phyloP scores from a whole-genome alignment of 2,888 invertebrate genomes.

The Epinotia brunnichana region DNA sequence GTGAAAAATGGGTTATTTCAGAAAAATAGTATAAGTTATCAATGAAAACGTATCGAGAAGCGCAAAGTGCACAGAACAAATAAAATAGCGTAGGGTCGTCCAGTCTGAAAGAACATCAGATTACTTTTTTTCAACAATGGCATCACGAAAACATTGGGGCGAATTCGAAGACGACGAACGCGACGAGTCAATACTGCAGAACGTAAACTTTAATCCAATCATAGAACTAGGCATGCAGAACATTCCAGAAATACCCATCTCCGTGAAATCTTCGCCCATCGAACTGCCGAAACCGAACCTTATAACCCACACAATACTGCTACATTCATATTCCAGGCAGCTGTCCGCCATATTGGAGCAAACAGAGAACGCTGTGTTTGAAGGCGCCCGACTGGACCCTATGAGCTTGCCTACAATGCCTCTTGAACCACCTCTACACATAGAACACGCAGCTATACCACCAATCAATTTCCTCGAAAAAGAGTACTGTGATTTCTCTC shows the following conservation, averaged over 20 bases:
- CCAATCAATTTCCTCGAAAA: conserved; percentile 75
- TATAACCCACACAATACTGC: conserved; percentile 76
- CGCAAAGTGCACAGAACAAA: background rate
- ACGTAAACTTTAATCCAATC: conserved; percentile 79
- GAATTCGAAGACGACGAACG: conserved; percentile 70
- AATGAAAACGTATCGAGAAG: background rate
- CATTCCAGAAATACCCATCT: conserved; percentile 78
- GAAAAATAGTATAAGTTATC: background rate
- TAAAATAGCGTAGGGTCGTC: background rate
- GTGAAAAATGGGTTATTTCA: background rate
- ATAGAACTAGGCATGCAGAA: conserved; percentile 81
- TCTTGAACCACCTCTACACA: conserved; percentile 64
- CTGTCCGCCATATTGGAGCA: conserved; percentile 69
- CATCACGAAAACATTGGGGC: conserved; percentile 71
- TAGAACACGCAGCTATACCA: conserved; percentile 66
- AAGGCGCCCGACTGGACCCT: conserved; percentile 66
- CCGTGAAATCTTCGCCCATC: conserved; percentile 76
- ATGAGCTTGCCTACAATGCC: conserved; percentile 68
- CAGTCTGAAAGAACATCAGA: background rate
- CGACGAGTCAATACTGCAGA: conserved; percentile 70
- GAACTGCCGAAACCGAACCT: conserved; percentile 75
- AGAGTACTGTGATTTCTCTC: conserved; percentile 75
- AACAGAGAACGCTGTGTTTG: conserved; percentile 68
- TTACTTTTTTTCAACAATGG: conserved; percentile 53
- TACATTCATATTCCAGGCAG: conserved; percentile 71